Base-by-base conservation (phyloP, 2,797 vertebrate genomes). In the Xenentodon cancila region DNA sequence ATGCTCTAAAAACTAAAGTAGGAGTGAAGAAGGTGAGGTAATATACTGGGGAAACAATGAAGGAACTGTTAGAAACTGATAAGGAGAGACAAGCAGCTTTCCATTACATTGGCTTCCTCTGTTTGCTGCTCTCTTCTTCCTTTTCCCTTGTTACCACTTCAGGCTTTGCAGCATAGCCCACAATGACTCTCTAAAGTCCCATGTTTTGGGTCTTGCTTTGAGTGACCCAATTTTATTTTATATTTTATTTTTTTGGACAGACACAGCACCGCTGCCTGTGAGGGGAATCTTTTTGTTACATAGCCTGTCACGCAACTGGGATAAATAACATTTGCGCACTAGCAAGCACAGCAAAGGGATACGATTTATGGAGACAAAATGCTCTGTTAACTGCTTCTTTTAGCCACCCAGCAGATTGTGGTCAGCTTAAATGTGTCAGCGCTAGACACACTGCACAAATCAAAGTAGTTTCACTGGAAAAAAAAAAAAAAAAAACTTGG, bases 261-360 rank as follows among this genome's bases (percentile, higher is more conserved):
- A 27, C 73, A 64, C 27, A 52, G 57, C 47, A 3, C 44, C 57
- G 64, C 53, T 69, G 52, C 40, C 48, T 80, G 71, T 72, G 70
- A 84, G 64, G 53, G 59, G 73, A 68, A 51, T 61, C 60, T 50
- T 65, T 75, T 78, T 75, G 48, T 68, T 64, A 53, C 59, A 68
- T 68, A 73, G 32, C 67, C 75, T 82, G 52, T 79, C 69, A 77
- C 70, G 77, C 77, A 80, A 60, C 45, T 42, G 40, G 81, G 77
- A 64, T 57, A 67, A 56, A 64, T 80, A 85, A 73, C 73, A 66
- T 64, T 71, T 59, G 19, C 63, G 57, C 68, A 52, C 21, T 57
- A 52, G 21, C 30, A 70, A 68, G 53, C 59, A 58, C 48, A 46
- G 60, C 79, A 71, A 25, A 74, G 32, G 55, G 51, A 79, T 59